A percentile compares a stretch with the other conserved stretches of the same genome.
These are phyloP conservation scores for Pseudoatta argentina DNA, from an alignment of 1,140 invertebrate genomes.

Conservation along the genomic window DNA sequence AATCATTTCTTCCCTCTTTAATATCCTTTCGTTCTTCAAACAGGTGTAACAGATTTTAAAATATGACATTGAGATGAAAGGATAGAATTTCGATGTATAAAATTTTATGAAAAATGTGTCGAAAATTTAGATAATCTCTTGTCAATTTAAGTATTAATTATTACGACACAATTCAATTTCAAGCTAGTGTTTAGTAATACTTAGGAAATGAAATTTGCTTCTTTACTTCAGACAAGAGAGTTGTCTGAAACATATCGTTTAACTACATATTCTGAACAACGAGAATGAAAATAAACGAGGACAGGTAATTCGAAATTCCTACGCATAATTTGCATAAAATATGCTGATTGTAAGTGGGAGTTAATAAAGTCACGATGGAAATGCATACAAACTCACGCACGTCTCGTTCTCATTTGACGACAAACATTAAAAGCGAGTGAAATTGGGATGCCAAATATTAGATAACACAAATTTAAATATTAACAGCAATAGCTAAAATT, in stretches of 20 bases:
- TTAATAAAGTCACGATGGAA: slow-evolving; percentile 25
- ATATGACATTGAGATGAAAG: neutral
- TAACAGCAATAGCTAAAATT: neutral
- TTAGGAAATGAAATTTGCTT: neutral
- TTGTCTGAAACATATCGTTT: neutral
- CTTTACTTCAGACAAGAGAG: neutral
- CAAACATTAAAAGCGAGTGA: slow-evolving; percentile 11
- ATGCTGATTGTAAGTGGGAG: neutral
- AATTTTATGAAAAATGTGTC: neutral
- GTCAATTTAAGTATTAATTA: neutral
- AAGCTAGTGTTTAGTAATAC: neutral
- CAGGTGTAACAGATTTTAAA: neutral
- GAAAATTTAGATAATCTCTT: neutral
- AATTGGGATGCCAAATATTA: neutral
- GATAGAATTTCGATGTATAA: neutral
- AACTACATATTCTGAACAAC: neutral
- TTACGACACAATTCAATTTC: neutral
- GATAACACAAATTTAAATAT: slow-evolving; percentile 10
- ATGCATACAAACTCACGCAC: slow-evolving; percentile 2
- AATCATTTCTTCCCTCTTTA: neutral
- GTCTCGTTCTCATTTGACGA: slow-evolving; percentile 8
- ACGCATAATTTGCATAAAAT: slow-evolving; percentile 31
- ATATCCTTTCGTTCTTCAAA: neutral
- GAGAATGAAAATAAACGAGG: slow-evolving; percentile 8
- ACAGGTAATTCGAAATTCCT: slow-evolving; percentile 5